These are phyloP conservation scores for Mnemiopsis leidyi DNA, from an alignment of 37 sponge, comb jelly and placozoan species.

Conservation along the genomic window DNA sequence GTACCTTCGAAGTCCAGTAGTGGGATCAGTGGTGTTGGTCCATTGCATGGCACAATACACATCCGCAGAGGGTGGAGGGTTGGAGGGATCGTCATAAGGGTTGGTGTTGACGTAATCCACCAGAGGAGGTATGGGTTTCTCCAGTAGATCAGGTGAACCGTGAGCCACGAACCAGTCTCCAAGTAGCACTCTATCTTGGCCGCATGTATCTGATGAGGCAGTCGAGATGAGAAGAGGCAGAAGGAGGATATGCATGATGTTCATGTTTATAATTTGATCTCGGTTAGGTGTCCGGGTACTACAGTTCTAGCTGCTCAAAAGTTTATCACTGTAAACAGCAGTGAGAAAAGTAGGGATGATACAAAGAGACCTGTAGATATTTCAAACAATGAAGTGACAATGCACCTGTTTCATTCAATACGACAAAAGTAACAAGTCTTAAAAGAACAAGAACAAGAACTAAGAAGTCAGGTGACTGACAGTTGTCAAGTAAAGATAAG, in stretches of 20 bases:
- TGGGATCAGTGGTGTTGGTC: background rate
- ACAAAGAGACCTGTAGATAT: no score
- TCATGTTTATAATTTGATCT: no score
- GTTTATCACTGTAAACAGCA: no score
- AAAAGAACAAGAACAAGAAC: background rate
- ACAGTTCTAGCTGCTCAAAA: no score
- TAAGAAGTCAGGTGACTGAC: background rate
- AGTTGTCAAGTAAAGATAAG: background rate
- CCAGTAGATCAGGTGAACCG: conserved; percentile 10
- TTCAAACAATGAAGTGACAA: background rate
- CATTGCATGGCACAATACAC: conserved; percentile 48
- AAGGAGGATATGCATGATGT: background rate
- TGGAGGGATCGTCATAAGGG: background rate
- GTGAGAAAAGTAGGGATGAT: no score
- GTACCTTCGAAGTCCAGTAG: background rate
- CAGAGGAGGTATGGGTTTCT: conserved; percentile 3
- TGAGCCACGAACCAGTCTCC: conserved; percentile 35
- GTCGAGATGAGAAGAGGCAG: background rate
- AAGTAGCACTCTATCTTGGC: background rate
- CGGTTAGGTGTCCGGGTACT: no score
- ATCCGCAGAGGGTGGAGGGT: conserved; percentile 42
- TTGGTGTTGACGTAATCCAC: background rate
- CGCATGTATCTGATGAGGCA: background rate
- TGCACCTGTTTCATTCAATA: background rate
- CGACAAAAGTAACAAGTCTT: background rate